Conservation (phyloP, 2,888 invertebrate species). For the Tipula confusa region DNA sequence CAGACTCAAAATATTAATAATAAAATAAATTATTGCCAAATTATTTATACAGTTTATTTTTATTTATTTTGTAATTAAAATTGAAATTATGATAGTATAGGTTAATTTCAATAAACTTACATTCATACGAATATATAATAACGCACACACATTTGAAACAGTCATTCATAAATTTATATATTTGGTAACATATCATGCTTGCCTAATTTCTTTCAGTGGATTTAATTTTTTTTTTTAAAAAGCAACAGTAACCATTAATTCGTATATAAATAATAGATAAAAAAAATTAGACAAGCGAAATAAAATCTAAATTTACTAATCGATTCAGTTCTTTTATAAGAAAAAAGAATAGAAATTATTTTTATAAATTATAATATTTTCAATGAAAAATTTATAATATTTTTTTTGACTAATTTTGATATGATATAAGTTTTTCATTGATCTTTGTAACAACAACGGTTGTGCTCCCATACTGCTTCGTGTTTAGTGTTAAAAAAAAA, state of each 20-base stretch:
- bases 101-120: constrained; percentile 3
- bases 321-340: constrained; percentile 34
- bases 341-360: constrained; percentile 31
- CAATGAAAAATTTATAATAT: constrained; percentile 20
- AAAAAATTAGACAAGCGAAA: constrained; percentile 13
- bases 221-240: neutral
- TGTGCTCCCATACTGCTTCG: constrained; percentile 38
- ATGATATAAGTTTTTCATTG: neutral
- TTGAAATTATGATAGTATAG: neutral
- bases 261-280: constrained; percentile 27
- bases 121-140: neutral
- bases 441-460: constrained; percentile 31
- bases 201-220: constrained; percentile 9
- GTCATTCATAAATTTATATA: neutral
- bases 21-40: constrained; percentile 25
- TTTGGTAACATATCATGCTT: constrained; percentile 13
- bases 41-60: neutral
- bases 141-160: neutral
- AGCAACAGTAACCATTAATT: neutral
- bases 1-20: constrained; percentile 30
- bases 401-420: neutral
- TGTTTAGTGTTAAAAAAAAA: constrained; percentile 32
- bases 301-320: constrained; percentile 33
- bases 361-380: constrained; percentile 12
- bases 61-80: neutral